Evolutionary conservation across 2,888 invertebrate species (phyloP).

Genomic region (Luffia ferchaultella): DNA sequence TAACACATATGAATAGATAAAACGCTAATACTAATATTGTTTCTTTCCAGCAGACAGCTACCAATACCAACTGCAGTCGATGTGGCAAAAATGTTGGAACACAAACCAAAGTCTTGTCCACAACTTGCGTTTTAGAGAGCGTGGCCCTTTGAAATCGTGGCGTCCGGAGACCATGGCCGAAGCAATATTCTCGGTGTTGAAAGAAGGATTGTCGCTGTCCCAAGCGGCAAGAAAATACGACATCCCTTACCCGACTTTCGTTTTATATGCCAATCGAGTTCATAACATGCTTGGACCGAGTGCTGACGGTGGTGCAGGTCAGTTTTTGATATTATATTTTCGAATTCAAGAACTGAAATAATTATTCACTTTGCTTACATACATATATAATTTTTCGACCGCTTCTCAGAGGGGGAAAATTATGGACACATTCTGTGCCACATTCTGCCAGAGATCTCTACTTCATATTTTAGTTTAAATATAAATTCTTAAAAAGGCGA

Average conservation of each 20-base stretch:
- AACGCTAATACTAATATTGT: too few relatives aligned
- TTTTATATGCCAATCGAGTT: conserved; percentile 90
- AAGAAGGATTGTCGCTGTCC: conserved; percentile 87
- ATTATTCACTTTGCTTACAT: too few relatives aligned
- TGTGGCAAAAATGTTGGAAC: conserved; percentile 97
- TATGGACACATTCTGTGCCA: too few relatives aligned
- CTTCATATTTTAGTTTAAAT: too few relatives aligned
- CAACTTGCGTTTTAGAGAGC: conserved; percentile 89
- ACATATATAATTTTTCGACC: too few relatives aligned
- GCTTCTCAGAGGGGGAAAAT: too few relatives aligned
- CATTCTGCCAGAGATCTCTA: too few relatives aligned
- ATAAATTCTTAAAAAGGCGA: too few relatives aligned
- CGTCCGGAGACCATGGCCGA: conserved; percentile 95
- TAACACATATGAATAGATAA: too few relatives aligned
- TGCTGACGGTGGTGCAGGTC: conserved; percentile 89
- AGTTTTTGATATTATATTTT: too few relatives aligned
- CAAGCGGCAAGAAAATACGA: conserved; percentile 94
- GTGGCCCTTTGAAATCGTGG: conserved; percentile 93
- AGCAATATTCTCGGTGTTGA: conserved; percentile 91
- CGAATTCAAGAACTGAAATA: too few relatives aligned
- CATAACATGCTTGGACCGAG: conserved; percentile 95
- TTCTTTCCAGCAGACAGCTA: conserved; percentile 85
- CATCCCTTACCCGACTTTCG: conserved; percentile 94
- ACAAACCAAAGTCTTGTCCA: conserved; percentile 91
- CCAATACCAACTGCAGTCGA: conserved; percentile 92